A percentile compares a stretch with the other conserved stretches of the same genome.
Evolutionary conservation across 2,797 vertebrate species (phyloP).

Genomic region (Lacerta agilis): DNA sequence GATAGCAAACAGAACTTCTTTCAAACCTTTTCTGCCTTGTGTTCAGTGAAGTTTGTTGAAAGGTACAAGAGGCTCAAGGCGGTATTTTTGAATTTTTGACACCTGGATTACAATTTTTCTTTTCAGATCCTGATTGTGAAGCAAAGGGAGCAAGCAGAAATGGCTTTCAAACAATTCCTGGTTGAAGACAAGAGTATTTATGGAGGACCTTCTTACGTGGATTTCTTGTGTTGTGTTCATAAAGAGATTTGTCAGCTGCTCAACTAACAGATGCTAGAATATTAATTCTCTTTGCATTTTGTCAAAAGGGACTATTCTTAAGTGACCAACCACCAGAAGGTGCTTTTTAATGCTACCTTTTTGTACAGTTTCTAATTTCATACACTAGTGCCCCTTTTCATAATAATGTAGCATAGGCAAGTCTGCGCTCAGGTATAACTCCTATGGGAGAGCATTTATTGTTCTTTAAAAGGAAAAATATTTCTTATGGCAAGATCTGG

Average conservation of each 20-base stretch:
- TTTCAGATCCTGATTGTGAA: slow-evolving; percentile 88
- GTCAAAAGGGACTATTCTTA: slow-evolving; percentile 30
- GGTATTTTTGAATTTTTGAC: neutral
- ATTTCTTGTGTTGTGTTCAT: slow-evolving; percentile 94
- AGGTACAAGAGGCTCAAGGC: neutral
- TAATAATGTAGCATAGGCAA: slow-evolving; percentile 52
- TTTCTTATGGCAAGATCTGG: slow-evolving; percentile 51
- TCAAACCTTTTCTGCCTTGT: neutral
- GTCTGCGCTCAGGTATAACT: slow-evolving; percentile 71
- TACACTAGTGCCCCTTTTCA: slow-evolving; percentile 39
- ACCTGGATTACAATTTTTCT: neutral
- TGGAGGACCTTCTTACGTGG: slow-evolving; percentile 91
- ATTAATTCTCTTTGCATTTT: slow-evolving; percentile 24
- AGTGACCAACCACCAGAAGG: slow-evolving; percentile 50
- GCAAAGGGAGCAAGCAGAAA: slow-evolving; percentile 90
- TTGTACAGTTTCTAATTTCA: slow-evolving; percentile 58
- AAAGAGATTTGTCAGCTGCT: slow-evolving; percentile 95
- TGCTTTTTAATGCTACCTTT: slow-evolving; percentile 40
- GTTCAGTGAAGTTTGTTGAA: neutral
- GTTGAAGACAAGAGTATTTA: slow-evolving; percentile 94
- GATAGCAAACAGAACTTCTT: neutral
- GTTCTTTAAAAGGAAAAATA: slow-evolving; percentile 41
- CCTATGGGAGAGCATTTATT: slow-evolving; percentile 45
- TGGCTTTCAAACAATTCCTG: slow-evolving; percentile 90
- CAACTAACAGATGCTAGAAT: slow-evolving; percentile 76